Conservation (phyloP, 1,140 invertebrate species). For the Sycobia sp. region DNA sequence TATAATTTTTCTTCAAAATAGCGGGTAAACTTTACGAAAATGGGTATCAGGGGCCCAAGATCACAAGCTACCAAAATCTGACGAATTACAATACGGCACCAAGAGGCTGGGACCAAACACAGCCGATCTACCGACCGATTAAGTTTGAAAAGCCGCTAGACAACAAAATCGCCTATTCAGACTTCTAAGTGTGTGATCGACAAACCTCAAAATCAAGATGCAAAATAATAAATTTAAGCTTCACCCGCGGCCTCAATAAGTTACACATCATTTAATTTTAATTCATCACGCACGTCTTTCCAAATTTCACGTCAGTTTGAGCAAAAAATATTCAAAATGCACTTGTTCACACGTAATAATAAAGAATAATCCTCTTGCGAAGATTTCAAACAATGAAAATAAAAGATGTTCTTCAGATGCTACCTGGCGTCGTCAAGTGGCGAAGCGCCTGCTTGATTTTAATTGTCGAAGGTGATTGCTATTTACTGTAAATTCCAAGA, state of each 20-base stretch:
- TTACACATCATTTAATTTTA: no score
- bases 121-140: slow-evolving; percentile 71
- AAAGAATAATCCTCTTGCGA: no score
- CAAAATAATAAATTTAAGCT: slow-evolving; percentile 7
- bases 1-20: slow-evolving; percentile 26
- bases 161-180: slow-evolving; percentile 64
- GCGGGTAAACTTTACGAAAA: slow-evolving; percentile 47
- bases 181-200: slow-evolving; percentile 68
- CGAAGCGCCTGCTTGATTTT: slow-evolving; percentile 26
- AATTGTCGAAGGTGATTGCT: slow-evolving; percentile 11
- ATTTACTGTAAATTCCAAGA: no score
- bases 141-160: slow-evolving; percentile 66
- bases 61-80: slow-evolving; percentile 56
- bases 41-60: slow-evolving; percentile 55
- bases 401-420: not conserved
- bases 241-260: slow-evolving; percentile 5
- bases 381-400: slow-evolving; percentile 1
- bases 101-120: slow-evolving; percentile 75
- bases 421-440: slow-evolving; percentile 3
- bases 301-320: not conserved
- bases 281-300: slow-evolving; percentile 14
- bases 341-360: not conserved
- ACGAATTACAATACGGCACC: slow-evolving; percentile 80
- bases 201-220: not conserved
- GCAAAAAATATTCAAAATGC: not conserved